Evolutionary conservation across 2,888 invertebrate species (phyloP).

Genomic region (Scaptomyza parva): DNA sequence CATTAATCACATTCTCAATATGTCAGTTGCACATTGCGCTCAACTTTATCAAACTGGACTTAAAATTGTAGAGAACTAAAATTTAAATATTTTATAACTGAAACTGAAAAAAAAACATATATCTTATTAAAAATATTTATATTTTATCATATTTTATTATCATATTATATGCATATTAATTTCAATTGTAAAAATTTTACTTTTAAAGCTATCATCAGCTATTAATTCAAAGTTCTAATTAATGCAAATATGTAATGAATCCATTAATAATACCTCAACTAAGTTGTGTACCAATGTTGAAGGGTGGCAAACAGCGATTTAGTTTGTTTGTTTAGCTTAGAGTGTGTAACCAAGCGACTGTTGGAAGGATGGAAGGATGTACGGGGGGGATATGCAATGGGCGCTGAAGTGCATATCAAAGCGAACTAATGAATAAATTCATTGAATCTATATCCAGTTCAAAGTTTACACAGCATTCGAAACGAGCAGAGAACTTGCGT

Average conservation of each 20-base stretch:
- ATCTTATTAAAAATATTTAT: too few relatives aligned
- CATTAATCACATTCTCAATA: slow-evolving; percentile 1
- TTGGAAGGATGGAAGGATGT: neutral
- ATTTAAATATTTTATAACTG: neutral
- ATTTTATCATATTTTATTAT: too few relatives aligned
- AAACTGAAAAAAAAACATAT: too few relatives aligned
- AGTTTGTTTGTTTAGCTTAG: slow-evolving; percentile 68
- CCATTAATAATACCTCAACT: neutral
- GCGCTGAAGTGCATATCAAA: slow-evolving; percentile 68
- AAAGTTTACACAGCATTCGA: slow-evolving; percentile 70
- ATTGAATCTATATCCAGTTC: slow-evolving; percentile 68
- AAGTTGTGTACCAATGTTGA: slow-evolving; percentile 34
- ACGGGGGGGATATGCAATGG: slow-evolving; percentile 24
- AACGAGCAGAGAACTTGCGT: slow-evolving; percentile 24
- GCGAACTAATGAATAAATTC: slow-evolving; percentile 78
- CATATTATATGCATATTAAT: too few relatives aligned
- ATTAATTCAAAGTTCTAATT: too few relatives aligned
- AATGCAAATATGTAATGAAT: neutral
- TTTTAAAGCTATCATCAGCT: too few relatives aligned
- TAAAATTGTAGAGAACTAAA: neutral
- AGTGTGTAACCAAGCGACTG: slow-evolving; percentile 36
- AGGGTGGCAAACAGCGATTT: slow-evolving; percentile 67
- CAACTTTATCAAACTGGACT: neutral
- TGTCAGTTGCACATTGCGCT: slow-evolving; percentile 43
- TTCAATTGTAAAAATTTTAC: too few relatives aligned